A percentile compares a stretch with the other conserved stretches of the same genome.
phyloP scores from a whole-genome alignment of 2,888 invertebrate genomes.

The Biston stratarius region DNA sequence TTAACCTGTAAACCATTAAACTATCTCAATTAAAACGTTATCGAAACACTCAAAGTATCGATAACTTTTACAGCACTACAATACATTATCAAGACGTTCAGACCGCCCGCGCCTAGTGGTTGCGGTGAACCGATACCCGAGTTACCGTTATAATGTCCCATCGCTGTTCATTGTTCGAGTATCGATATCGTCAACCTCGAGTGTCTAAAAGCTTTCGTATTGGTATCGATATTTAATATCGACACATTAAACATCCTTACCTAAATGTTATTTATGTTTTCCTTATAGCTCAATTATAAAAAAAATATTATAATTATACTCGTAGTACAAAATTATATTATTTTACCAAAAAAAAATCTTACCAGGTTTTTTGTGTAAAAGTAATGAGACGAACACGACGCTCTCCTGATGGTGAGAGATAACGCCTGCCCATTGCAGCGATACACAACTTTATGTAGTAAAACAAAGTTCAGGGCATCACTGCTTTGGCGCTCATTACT shows the following conservation, averaged over 20 bases:
- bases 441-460: too few species aligned
- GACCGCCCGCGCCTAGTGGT: constrained; percentile 11
- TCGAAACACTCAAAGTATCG: constrained; percentile 1
- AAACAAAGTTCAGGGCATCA: too few species aligned
- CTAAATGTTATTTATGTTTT: neutral
- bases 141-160: constrained; percentile 14
- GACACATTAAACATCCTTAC: constrained; percentile 10
- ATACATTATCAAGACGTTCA: constrained; percentile 21
- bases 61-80: constrained; percentile 7
- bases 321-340: too few species aligned
- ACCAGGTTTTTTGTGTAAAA: too few species aligned
- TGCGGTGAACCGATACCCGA: constrained; percentile 23
- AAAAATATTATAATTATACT: too few species aligned
- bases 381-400: too few species aligned
- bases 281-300: too few species aligned
- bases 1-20: too few species aligned
- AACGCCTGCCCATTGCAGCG: too few species aligned
- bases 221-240: constrained; percentile 5
- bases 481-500: too few species aligned
- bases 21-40: neutral
- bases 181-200: constrained; percentile 16
- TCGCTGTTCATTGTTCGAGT: constrained; percentile 4
- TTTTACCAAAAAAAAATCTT: too few species aligned
- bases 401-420: too few species aligned
- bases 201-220: constrained; percentile 16